Conservation (phyloP, 2,888 invertebrate species). For the Leptinotarsa rubiginosa region DNA sequence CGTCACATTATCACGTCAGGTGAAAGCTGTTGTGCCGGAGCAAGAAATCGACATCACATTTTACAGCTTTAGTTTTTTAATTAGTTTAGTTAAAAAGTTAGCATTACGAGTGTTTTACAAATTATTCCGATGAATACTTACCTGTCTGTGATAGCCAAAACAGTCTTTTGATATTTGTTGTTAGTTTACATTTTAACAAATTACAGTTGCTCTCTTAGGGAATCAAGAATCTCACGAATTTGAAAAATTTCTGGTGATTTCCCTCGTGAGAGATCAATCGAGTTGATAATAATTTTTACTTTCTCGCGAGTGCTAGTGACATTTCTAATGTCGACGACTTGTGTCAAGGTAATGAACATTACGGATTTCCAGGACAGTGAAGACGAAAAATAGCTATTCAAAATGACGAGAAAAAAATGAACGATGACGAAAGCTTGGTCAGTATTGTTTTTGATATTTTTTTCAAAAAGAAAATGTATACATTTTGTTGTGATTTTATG, state of each 20-base stretch:
- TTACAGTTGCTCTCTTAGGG: slow-evolving; percentile 39
- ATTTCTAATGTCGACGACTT: slow-evolving; percentile 32
- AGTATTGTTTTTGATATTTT: slow-evolving; percentile 57
- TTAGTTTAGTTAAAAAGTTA: slow-evolving; percentile 33
- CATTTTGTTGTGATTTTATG: too few species aligned
- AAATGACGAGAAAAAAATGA: slow-evolving; percentile 80
- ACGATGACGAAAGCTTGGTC: slow-evolving; percentile 80
- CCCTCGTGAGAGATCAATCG: not conserved
- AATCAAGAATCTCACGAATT: slow-evolving; percentile 5
- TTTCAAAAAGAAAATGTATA: not conserved
- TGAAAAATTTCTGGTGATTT: slow-evolving; percentile 14
- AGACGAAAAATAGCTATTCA: slow-evolving; percentile 55
- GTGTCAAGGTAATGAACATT: slow-evolving; percentile 30
- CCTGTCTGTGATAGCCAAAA: slow-evolving; percentile 4
- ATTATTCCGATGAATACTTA: slow-evolving; percentile 23
- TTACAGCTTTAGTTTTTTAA: slow-evolving; percentile 34
- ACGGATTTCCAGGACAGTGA: slow-evolving; percentile 15
- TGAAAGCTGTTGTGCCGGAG: slow-evolving; percentile 56
- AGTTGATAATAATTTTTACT: not conserved
- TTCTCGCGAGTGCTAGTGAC: slow-evolving; percentile 15
- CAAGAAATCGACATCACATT: slow-evolving; percentile 42
- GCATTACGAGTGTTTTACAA: slow-evolving; percentile 15
- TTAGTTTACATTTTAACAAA: slow-evolving; percentile 46
- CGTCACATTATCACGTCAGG: slow-evolving; percentile 51
- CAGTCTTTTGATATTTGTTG: slow-evolving; percentile 18